Evolutionary conservation across 53 echinoderm and acorn worm species (phyloP).

Genomic region (Echinarachnius parma): DNA sequence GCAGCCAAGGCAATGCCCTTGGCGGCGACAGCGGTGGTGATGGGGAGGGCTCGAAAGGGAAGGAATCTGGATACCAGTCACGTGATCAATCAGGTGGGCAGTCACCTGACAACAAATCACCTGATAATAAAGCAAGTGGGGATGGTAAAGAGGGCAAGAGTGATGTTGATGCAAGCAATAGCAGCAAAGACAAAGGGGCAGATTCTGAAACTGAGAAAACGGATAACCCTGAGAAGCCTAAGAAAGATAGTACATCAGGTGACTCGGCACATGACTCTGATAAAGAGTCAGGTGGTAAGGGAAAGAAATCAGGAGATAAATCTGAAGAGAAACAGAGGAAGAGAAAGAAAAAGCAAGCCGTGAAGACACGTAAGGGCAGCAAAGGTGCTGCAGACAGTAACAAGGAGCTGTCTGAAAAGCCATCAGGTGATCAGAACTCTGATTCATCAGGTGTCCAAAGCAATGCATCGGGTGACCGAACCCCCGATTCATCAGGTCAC

Average conservation of each 20-base stretch:
- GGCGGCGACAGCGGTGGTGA: too few species aligned
- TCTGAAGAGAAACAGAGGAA: background rate
- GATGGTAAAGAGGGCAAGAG: constrained; percentile 19
- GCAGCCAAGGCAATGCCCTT: too few species aligned
- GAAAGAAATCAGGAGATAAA: background rate
- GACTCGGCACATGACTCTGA: constrained; percentile 9
- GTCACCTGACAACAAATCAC: background rate
- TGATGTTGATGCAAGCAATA: constrained; percentile 9
- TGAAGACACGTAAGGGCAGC: background rate
- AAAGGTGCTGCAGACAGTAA: background rate
- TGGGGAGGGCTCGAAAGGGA: background rate
- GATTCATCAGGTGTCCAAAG: background rate
- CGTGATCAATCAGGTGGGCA: background rate
- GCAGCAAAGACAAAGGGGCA: background rate
- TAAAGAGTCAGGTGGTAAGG: constrained; percentile 12
- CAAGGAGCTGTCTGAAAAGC: background rate
- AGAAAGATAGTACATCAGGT: background rate
- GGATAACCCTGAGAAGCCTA: background rate
- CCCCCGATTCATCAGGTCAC: background rate
- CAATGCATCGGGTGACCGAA: background rate
- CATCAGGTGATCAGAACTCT: constrained; percentile 7
- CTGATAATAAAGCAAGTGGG: constrained; percentile 25
- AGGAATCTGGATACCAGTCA: background rate
- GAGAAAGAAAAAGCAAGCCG: background rate
- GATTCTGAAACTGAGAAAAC: background rate